These are phyloP conservation scores for Seriola rivoliana DNA, from an alignment of 2,113 vertebrate genomes.

Conservation along the genomic window DNA sequence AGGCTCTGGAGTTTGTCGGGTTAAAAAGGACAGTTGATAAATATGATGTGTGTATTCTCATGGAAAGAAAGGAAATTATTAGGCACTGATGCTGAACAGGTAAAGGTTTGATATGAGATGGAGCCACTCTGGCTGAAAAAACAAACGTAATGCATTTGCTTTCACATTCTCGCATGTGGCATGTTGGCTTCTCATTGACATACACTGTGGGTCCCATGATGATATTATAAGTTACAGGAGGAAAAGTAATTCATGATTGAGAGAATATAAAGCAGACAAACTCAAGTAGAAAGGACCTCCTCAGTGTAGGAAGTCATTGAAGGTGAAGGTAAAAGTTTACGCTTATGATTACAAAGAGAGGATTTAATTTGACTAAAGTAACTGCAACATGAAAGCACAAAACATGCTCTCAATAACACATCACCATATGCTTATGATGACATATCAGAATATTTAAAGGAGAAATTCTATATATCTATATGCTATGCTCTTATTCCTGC, in stretches of 20 bases:
- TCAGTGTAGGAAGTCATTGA: background rate
- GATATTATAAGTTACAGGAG: background rate
- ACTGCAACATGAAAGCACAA: background rate
- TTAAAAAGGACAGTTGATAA: background rate
- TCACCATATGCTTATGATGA: background rate
- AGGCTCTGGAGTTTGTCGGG: no score
- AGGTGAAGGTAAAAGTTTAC: background rate
- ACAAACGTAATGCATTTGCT: background rate
- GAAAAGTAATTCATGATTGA: background rate
- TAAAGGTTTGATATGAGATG: background rate
- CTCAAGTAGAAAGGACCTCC: background rate
- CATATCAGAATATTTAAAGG: background rate
- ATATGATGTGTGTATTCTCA: background rate
- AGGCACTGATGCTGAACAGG: background rate
- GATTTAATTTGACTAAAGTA: no score
- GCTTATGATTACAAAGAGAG: background rate
- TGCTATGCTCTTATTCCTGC: background rate
- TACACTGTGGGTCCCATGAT: no score
- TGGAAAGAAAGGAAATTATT: background rate
- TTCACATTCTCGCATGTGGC: background rate
- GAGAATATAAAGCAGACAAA: background rate
- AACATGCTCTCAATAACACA: background rate
- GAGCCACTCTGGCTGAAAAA: background rate
- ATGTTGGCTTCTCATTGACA: background rate
- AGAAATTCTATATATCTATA: background rate